Evolutionary conservation across 1,140 invertebrate species (phyloP), one percentile per base, ranked within the genome.

Genomic region (Anagrus nilaparvatae): DNA sequence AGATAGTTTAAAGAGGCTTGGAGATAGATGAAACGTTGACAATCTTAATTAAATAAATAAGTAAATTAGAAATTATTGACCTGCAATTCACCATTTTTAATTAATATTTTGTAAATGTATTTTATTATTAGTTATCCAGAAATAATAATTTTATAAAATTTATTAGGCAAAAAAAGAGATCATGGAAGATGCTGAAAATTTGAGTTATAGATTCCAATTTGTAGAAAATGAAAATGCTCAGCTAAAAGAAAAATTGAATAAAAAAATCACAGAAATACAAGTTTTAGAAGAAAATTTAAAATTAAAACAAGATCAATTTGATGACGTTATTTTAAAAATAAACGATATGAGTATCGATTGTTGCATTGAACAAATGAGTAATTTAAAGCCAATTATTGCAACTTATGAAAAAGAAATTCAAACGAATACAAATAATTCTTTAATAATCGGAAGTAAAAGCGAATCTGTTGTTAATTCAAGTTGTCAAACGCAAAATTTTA

Each of bases 211-310:
- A 12, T 21, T 42, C n/a, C 18, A 42, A n/a, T 10, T 20, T 19
- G 27, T 14, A 9, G 29, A 47, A 18, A 18, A 40, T 14, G 44
- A 52, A 27, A 51, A 54, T 43, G 23, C 14, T 10, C 5, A 29
- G 5, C 35, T 54, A 5, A 46, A 36, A 25, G 30, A 52, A 27
- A 50, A 55, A 47, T 47, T 54, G 31, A 32, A 28, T 18, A 8
- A 44, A 32, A 51, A 36, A 34, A n/a, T 21, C 12, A 25, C n/a
- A 6, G 47, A 56, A 51, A 48, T 56, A 36, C 9, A 50, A 33
- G 43, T 7, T 13, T 34, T 59, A 16, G 49, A 47, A 21, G 30
- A 47, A 16, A 48, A 49, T 34, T 23, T 56, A 17, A 37, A 45
- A 16, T 24, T 7, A 12, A 44, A 49, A 6, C 54, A 58, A 47